Evolutionary conservation across 2,888 invertebrate species (phyloP), one percentile per base, ranked within the genome.

Genomic region (Erpobdella octoculata): DNA sequence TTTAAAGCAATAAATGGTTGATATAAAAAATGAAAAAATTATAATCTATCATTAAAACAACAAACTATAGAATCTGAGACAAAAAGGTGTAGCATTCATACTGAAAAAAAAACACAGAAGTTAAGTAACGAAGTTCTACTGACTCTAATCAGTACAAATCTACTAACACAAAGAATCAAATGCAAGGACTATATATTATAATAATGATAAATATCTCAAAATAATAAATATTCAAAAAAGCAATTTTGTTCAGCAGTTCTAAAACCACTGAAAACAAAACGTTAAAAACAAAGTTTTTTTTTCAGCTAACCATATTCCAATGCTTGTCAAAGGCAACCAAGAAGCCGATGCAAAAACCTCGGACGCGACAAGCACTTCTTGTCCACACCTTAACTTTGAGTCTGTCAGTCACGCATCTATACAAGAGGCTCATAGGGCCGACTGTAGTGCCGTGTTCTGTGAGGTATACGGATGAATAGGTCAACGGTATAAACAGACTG

Each of bases 281-380:
- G 21, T 53, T 25, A 53, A 53, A 53, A 9, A 53, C 4, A 53
- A 53, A 53, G n/a, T n/a, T 9, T 53, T n/a, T n/a, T n/a, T n/a
- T n/a, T n/a, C n/a, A n/a, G n/a, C 78, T 73, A 76, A 83, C 80
- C 78, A 96, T 82, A 84, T 96, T 96, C 90, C 92, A 93, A 81
- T 93, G 92, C 80, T 91, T 93, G 84, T 96, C 96, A 83, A 92
- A 96, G 2, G 91, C 91, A 25, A 89, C 87, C 35, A 95, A 84
- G 76, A 87, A 89, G 0, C 91, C 96, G 74, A 88, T 87, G 73
- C 91, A 87, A 46, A 72, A 87, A 2, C 94, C 93, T 71, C 93
- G 86, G 33, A 93, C 84, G 15, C 88, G 88, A 46, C 85, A 85
- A 33, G 88, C 88, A 76, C 88, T 88, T 70, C 94, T 87, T 0